Evolutionary conservation across 2,888 invertebrate species (phyloP).

Genomic region (Epinotia brunnichana): DNA sequence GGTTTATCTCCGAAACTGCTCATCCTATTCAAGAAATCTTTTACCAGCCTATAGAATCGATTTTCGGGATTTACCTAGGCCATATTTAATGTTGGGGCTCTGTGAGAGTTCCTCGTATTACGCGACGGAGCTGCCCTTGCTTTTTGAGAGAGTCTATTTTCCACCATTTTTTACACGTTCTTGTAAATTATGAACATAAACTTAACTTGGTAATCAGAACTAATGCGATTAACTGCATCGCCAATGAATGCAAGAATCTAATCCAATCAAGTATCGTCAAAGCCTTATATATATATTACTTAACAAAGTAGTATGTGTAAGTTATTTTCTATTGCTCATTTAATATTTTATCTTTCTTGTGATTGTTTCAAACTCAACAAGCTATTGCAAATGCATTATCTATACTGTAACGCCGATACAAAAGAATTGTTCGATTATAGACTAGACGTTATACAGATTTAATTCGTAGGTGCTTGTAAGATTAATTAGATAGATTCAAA

Average conservation of each 20-base stretch:
- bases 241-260: constrained; percentile 5
- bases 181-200: too few relatives aligned
- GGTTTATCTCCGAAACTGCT: too few relatives aligned
- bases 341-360: neutral
- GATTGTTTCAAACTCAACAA: neutral
- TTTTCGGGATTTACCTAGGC: too few relatives aligned
- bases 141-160: too few relatives aligned
- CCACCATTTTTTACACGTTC: neutral
- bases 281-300: too few relatives aligned
- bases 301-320: neutral
- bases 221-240: constrained; percentile 5
- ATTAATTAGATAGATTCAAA: constrained; percentile 42
- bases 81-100: too few relatives aligned
- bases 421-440: constrained; percentile 30
- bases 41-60: too few relatives aligned
- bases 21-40: too few relatives aligned
- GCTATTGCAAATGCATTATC: constrained; percentile 20
- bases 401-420: constrained; percentile 10
- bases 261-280: constrained; percentile 17
- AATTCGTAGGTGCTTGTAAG: constrained; percentile 36
- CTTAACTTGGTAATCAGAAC: neutral
- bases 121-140: too few relatives aligned
- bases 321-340: neutral
- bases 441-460: constrained; percentile 12
- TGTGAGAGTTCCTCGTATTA: too few relatives aligned